Percentiles rank a stretch among this genome's conserved stretches.
Conservation (phyloP, 1,140 invertebrate species). For the Conus ventricosus region DNA sequence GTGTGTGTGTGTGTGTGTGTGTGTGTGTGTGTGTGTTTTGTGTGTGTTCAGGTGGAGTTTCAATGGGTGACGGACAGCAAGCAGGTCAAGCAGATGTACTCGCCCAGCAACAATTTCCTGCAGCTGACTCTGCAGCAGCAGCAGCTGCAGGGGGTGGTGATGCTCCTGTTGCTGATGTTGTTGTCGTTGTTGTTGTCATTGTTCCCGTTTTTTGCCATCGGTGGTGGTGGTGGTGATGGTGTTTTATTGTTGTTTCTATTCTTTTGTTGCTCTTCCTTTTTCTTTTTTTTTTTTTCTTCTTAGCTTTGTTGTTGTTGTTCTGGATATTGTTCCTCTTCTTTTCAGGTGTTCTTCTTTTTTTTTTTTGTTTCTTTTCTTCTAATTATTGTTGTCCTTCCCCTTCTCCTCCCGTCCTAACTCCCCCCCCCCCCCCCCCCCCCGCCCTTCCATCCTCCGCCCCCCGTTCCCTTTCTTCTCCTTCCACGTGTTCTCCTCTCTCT, state of each 20-base stretch:
- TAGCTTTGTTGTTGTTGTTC: not conserved
- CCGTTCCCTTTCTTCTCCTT: too few relatives aligned
- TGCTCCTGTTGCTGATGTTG: not conserved
- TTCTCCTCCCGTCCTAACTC: too few relatives aligned
- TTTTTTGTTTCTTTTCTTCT: not conserved
- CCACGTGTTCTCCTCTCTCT: too few relatives aligned
- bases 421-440: too few relatives aligned
- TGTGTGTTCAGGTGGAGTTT: conserved; percentile 11
- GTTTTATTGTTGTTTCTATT: too few relatives aligned
- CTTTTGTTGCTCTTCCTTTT: not conserved
- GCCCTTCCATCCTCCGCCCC: too few relatives aligned
- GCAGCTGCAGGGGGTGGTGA: not conserved
- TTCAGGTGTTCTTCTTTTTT: not conserved
- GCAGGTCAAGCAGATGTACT: conserved; percentile 24
- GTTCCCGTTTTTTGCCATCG: too few relatives aligned
- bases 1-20: too few relatives aligned
- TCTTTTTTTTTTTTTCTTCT: too few relatives aligned
- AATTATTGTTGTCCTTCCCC: not conserved
- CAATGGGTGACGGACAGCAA: not conserved
- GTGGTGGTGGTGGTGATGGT: too few relatives aligned
- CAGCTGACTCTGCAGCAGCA: conserved; percentile 17
- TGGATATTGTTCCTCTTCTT: not conserved
- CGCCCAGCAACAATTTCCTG: conserved; percentile 24
- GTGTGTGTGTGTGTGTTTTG: too few relatives aligned
- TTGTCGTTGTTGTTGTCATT: not conserved